Evolutionary conservation across 2,888 invertebrate species (phyloP).

Genomic region (Xylophagus ater): DNA sequence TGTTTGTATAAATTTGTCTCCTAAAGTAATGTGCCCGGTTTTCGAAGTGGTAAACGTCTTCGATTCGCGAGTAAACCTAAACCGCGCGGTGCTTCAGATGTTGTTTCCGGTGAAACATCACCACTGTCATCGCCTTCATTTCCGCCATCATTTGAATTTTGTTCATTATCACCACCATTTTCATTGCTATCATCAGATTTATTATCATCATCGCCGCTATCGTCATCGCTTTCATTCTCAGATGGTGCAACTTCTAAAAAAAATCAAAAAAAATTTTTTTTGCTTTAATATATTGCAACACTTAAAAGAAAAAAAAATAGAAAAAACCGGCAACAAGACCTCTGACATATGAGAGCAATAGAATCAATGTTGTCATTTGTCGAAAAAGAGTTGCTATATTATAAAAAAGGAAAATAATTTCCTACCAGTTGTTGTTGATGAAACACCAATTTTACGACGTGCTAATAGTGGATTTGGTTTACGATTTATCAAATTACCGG

Average conservation of each 20-base stretch:
- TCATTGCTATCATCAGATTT: too few relatives aligned
- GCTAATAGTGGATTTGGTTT: conserved; percentile 35
- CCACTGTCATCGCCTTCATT: conserved; percentile 21
- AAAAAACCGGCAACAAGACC: not conserved
- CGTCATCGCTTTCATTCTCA: conserved; percentile 21
- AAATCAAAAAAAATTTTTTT: too few relatives aligned
- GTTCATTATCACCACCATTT: conserved; percentile 5
- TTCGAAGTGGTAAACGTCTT: conserved; percentile 50
- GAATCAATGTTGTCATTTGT: not conserved
- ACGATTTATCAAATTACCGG: conserved; percentile 22
- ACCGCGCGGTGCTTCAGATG: conserved; percentile 47
- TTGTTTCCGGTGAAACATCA: conserved; percentile 35
- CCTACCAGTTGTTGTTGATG: conserved; percentile 34
- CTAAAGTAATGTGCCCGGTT: conserved; percentile 43
- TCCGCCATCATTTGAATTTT: conserved; percentile 18
- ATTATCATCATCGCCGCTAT: conserved; percentile 3
- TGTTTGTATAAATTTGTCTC: too few relatives aligned
- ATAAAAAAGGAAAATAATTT: not conserved
- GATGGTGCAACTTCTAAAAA: conserved; percentile 18
- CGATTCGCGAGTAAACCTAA: conserved; percentile 59
- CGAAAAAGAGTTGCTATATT: not conserved
- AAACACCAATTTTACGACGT: conserved; percentile 31
- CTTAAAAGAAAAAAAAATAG: not conserved
- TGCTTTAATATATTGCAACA: too few relatives aligned
- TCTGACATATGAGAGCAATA: not conserved